These are phyloP conservation scores for Pangasius larnaudii DNA, from an alignment of 2,797 vertebrate species.

Conservation along the genomic window DNA sequence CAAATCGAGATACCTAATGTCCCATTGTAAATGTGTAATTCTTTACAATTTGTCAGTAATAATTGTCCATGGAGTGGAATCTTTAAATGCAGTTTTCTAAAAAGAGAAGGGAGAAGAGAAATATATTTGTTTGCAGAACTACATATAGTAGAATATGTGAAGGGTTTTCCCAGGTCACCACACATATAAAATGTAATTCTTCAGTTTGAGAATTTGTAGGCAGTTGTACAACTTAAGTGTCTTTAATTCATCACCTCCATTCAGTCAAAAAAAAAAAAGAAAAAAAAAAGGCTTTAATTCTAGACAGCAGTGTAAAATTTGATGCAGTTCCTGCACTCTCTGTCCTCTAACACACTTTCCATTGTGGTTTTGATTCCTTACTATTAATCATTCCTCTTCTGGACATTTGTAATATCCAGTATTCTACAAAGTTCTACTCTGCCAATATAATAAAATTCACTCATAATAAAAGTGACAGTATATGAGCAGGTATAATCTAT, in stretches of 20 bases:
- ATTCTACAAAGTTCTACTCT: not conserved
- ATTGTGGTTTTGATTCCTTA: not conserved
- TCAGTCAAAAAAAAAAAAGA: not conserved
- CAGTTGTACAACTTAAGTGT: not conserved
- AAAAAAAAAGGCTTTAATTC: not conserved
- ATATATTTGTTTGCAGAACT: not conserved
- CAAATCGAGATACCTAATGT: not conserved
- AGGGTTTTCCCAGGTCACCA: not conserved
- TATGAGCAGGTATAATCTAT: slow-evolving; percentile 11
- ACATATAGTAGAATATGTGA: not conserved
- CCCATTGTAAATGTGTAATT: not conserved
- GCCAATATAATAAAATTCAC: not conserved
- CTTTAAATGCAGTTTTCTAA: not conserved
- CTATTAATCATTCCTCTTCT: not conserved
- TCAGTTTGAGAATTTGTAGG: not conserved
- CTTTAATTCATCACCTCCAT: not conserved
- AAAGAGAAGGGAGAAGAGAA: not conserved
- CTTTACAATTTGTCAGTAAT: not conserved
- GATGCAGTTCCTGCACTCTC: not conserved
- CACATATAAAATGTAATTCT: not conserved
- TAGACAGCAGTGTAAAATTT: not conserved
- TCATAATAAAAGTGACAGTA: slow-evolving; percentile 8
- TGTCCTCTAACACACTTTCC: not conserved
- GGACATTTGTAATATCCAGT: slow-evolving; percentile 5
- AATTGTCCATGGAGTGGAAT: not conserved